Evolutionary conservation across 2,888 invertebrate species (phyloP).

Genomic region (Eupithecia exiguata): DNA sequence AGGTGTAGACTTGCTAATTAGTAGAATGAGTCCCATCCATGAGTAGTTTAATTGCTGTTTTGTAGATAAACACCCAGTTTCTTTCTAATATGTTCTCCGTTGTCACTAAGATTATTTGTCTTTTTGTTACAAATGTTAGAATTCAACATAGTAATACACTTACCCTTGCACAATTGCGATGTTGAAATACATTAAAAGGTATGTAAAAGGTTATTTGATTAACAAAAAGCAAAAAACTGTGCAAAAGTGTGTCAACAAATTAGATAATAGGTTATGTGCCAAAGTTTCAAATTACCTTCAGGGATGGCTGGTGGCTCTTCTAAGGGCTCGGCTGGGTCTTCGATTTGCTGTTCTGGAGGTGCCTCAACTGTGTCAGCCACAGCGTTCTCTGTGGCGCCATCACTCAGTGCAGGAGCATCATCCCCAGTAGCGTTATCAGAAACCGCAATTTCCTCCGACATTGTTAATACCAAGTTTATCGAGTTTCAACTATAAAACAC

Average conservation of each 20-base stretch:
- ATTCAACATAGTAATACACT: neutral
- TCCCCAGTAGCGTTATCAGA: slow-evolving; percentile 73
- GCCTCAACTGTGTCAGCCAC: slow-evolving; percentile 52
- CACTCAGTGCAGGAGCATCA: slow-evolving; percentile 62
- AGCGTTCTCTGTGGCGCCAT: slow-evolving; percentile 56
- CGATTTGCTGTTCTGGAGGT: slow-evolving; percentile 49
- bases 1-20: neutral
- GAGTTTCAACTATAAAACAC: slow-evolving; percentile 68
- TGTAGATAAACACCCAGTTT: neutral
- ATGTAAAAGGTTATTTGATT: slow-evolving; percentile 23
- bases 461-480: slow-evolving; percentile 73
- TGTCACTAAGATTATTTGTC: neutral
- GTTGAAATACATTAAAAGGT: neutral
- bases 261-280: slow-evolving; percentile 68
- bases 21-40: neutral
- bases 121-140: neutral
- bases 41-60: neutral
- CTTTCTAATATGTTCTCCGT: neutral
- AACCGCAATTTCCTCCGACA: slow-evolving; percentile 82
- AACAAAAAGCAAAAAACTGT: slow-evolving; percentile 44
- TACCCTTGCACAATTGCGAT: neutral
- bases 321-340: slow-evolving; percentile 46
- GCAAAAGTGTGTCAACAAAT: slow-evolving; percentile 63
- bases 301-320: slow-evolving; percentile 49
- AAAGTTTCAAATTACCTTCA: slow-evolving; percentile 65